Base-by-base conservation (phyloP, 2,888 invertebrate genomes). In the Acronicta psi region DNA sequence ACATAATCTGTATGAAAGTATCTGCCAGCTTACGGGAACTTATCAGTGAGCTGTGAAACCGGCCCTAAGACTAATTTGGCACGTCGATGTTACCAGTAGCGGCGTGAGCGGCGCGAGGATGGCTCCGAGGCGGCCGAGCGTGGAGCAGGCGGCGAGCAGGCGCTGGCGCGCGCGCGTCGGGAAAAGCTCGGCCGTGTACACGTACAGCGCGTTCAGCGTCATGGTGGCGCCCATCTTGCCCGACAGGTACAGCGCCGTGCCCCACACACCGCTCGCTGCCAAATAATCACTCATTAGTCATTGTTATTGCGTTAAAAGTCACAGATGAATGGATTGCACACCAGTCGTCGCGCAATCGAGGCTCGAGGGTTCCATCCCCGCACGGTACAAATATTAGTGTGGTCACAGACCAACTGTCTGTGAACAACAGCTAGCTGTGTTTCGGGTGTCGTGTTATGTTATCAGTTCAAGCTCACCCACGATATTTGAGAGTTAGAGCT, bases 181-280 rank as follows among this genome's bases (percentile, higher is more conserved):
- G 87, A 96, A 96, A 87, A 97, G 92, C 90, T 97, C 97, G 11
- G 96, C 95, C 11, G 96, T 96, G 86, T 96, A 96, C 83, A 96
- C 95, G 86, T 96, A 96, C 62, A 96, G 89, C 45, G 95, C 95
- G 79, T 96, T 95, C 84, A 96, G 95, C 17, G 96, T 94, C 85
- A 95, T 95, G 10, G 96, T 96, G 23, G 96, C 96, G 54, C 95
- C 95, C 81, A 95, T 88, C 87, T 96, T 96, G 40, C 96, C 96
- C 46, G 90, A 81, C 71, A 96, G 88, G 86, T 95, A 96, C 61
- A 95, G 80, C 41, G 88, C 84, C 59, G 85, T 87, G 76, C 85
- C 81, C 57, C 75, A 61, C 38, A 60, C 65, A 13, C 75, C 70
- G 31, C 64, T 71, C 18, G 70, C 88, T 84, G 79, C 4, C 56